Percentiles rank a stretch among this genome's conserved stretches.
phyloP scores from a whole-genome alignment of 2,888 invertebrate species.

The Choristoneura rosaceana region DNA sequence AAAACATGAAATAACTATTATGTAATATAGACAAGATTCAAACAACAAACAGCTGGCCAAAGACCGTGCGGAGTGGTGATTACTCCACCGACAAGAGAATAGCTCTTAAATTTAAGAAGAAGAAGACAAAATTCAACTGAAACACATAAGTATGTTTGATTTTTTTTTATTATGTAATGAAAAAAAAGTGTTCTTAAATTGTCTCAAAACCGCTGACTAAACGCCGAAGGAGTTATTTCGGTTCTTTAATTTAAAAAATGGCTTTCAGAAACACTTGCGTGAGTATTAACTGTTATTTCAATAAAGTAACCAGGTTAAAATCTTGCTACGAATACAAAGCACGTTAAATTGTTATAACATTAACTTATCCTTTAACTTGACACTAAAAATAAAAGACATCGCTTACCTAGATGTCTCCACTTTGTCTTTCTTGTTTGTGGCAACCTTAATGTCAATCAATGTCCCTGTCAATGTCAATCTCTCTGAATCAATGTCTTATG shows the following conservation, averaged over 20 bases:
- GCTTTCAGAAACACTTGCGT: background rate
- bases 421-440: background rate
- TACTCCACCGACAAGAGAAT: too few species aligned
- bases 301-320: constrained; percentile 10
- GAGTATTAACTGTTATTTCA: background rate
- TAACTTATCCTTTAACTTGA: background rate
- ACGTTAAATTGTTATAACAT: background rate
- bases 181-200: too few species aligned
- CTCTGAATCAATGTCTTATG: background rate
- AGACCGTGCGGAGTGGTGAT: too few species aligned
- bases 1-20: too few species aligned
- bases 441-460: constrained; percentile 1
- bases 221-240: too few species aligned
- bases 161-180: too few species aligned
- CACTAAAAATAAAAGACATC: background rate
- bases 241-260: background rate
- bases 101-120: too few species aligned
- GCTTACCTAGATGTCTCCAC: background rate
- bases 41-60: too few species aligned
- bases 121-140: too few species aligned
- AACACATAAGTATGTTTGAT: too few species aligned
- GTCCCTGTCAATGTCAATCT: constrained; percentile 2
- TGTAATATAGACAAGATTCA: too few species aligned
- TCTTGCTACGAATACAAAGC: background rate
- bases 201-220: too few species aligned